phyloP scores from a whole-genome alignment of 2,888 invertebrate species.

The Hymenopus coronatus region DNA sequence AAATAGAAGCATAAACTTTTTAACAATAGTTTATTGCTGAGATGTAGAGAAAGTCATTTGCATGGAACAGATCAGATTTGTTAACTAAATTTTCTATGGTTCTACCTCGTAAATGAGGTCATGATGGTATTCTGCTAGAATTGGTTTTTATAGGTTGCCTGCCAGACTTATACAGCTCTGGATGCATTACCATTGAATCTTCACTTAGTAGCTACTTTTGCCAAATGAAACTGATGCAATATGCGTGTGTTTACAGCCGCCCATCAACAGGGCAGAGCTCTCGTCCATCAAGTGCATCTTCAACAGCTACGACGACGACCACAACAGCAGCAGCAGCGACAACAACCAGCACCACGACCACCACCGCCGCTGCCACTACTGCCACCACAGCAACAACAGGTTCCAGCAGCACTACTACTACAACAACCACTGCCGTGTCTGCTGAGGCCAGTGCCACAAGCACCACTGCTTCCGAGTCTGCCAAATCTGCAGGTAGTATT shows the following conservation, averaged over 20 bases:
- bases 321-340: slow-evolving; percentile 28
- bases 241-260: slow-evolving; percentile 36
- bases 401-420: slow-evolving; percentile 25
- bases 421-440: slow-evolving; percentile 45
- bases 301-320: slow-evolving; percentile 33
- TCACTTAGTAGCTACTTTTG: too few relatives aligned
- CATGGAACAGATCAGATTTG: too few relatives aligned
- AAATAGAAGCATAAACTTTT: too few relatives aligned
- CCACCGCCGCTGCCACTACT: slow-evolving; percentile 35
- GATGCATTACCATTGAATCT: too few relatives aligned
- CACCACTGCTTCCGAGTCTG: slow-evolving; percentile 31
- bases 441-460: slow-evolving; percentile 31
- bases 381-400: slow-evolving; percentile 34
- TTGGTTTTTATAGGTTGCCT: too few relatives aligned
- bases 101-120: too few relatives aligned
- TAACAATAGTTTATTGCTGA: too few relatives aligned
- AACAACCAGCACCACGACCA: slow-evolving; percentile 40
- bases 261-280: slow-evolving; percentile 49
- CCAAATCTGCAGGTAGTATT: slow-evolving; percentile 13
- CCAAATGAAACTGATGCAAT: too few relatives aligned
- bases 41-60: too few relatives aligned
- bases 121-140: too few relatives aligned
- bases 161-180: too few relatives aligned
- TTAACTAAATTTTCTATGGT: too few relatives aligned
- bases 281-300: slow-evolving; percentile 44